Evolutionary conservation across 2,113 vertebrate genomes (phyloP).

Genomic region (Mola mola): DNA sequence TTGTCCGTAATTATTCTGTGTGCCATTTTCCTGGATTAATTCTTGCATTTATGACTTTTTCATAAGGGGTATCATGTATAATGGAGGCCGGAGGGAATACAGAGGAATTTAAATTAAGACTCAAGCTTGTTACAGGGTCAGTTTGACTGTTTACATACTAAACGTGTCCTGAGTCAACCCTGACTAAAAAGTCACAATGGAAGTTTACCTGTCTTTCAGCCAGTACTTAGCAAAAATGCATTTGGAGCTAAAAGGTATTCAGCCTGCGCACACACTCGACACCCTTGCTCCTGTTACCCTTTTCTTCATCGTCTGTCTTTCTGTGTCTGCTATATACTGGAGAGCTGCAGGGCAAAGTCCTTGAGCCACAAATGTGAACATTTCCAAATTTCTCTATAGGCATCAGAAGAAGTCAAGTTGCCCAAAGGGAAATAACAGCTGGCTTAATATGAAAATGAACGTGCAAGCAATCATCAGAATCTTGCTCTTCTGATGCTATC

Average conservation of each 20-base stretch:
- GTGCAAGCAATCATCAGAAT: too few species aligned
- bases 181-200: constrained; percentile 72
- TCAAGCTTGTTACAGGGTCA: constrained; percentile 68
- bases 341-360: constrained; percentile 74
- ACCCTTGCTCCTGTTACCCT: constrained; percentile 63
- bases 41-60: constrained; percentile 72
- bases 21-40: constrained; percentile 50
- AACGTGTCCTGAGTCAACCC: constrained; percentile 66
- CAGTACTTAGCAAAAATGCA: constrained; percentile 56
- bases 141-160: constrained; percentile 75
- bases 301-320: constrained; percentile 52
- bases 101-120: constrained; percentile 69
- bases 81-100: constrained; percentile 55
- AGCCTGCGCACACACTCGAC: constrained; percentile 61
- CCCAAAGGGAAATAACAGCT: constrained; percentile 37
- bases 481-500: too few species aligned
- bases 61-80: constrained; percentile 71
- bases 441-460: too few species aligned
- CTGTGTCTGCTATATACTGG: constrained; percentile 45
- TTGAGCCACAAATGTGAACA: constrained; percentile 54
- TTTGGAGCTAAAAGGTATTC: constrained; percentile 54
- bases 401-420: constrained; percentile 52
- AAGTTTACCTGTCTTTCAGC: constrained; percentile 63
- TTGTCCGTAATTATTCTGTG: constrained; percentile 60
- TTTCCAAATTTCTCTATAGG: constrained; percentile 51